Evolutionary conservation across 2,888 invertebrate species (phyloP).

Genomic region (Hirtodrosophila trivittata): DNA sequence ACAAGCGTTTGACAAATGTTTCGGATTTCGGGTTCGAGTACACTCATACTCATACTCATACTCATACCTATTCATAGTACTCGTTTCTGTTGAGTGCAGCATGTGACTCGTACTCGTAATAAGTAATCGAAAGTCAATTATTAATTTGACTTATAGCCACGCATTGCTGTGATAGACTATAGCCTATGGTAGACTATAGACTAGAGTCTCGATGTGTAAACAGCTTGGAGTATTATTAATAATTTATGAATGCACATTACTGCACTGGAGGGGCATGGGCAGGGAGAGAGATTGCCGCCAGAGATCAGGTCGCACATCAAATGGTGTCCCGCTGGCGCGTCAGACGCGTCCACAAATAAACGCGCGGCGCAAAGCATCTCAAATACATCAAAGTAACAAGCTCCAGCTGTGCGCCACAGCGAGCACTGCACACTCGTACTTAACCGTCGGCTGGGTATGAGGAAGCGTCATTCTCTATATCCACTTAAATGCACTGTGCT

Average conservation of each 20-base stretch:
- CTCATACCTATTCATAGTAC: background rate
- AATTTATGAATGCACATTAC: conserved; percentile 26
- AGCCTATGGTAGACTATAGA: background rate
- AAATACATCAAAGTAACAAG: conserved; percentile 82
- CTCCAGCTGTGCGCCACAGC: conserved; percentile 80
- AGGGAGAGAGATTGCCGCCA: no score
- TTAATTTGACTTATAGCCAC: conserved; percentile 25
- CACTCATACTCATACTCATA: background rate
- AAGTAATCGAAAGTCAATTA: conserved; percentile 50
- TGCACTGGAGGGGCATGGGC: background rate
- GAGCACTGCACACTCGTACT: conserved; percentile 24
- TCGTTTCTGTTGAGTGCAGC: background rate
- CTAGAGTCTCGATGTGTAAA: conserved; percentile 30
- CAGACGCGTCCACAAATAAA: conserved; percentile 76
- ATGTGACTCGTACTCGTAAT: conserved; percentile 11
- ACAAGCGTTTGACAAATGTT: conserved; percentile 81
- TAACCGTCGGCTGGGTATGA: background rate
- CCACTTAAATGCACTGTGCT: conserved; percentile 27
- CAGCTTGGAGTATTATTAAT: conserved; percentile 27
- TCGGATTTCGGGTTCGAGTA: conserved; percentile 51
- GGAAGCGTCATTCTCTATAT: conserved; percentile 20
- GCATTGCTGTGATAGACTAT: conserved; percentile 1
- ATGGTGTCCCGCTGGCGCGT: conserved; percentile 68
- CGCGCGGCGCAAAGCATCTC: conserved; percentile 65
- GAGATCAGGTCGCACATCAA: conserved; percentile 47